Evolutionary conservation across 2,113 vertebrate species (phyloP).

Genomic region (Bufo bufo): DNA sequence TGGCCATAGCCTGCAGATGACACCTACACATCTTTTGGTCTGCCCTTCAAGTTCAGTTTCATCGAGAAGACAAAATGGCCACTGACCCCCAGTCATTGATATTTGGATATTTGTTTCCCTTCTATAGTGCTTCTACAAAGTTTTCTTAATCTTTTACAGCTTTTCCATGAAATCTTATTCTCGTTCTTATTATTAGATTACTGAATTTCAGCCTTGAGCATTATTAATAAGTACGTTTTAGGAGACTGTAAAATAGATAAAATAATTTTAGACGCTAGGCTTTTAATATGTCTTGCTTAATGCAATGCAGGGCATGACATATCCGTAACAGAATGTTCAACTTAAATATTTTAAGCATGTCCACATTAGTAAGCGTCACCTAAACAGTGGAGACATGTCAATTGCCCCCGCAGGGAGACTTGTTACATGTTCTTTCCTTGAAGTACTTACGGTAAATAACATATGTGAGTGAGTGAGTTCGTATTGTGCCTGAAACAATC

Average conservation of each 20-base stretch:
- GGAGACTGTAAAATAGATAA: too few relatives aligned
- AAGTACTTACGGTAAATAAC: background rate
- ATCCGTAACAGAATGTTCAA: constrained; percentile 20
- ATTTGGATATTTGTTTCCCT: too few relatives aligned
- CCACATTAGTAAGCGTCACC: background rate
- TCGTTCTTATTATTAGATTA: background rate
- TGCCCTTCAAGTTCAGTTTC: background rate
- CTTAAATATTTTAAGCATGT: constrained; percentile 10
- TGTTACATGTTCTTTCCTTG: background rate
- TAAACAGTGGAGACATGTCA: background rate
- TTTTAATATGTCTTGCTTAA: too few relatives aligned
- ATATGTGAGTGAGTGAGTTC: background rate
- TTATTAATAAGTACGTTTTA: background rate
- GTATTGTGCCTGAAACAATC: background rate
- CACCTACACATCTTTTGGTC: too few relatives aligned
- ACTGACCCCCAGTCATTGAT: too few relatives aligned
- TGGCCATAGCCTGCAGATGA: too few relatives aligned
- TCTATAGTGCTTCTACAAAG: too few relatives aligned
- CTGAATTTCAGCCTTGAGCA: background rate
- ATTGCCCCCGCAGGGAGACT: background rate
- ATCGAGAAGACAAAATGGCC: background rate
- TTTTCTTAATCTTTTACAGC: too few relatives aligned
- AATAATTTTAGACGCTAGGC: too few relatives aligned
- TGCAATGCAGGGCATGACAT: background rate
- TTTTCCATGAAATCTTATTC: background rate